Percentiles rank a stretch among this genome's conserved stretches.
Evolutionary conservation across 2,113 vertebrate species (phyloP).

Genomic region (Sardina pilchardus): DNA sequence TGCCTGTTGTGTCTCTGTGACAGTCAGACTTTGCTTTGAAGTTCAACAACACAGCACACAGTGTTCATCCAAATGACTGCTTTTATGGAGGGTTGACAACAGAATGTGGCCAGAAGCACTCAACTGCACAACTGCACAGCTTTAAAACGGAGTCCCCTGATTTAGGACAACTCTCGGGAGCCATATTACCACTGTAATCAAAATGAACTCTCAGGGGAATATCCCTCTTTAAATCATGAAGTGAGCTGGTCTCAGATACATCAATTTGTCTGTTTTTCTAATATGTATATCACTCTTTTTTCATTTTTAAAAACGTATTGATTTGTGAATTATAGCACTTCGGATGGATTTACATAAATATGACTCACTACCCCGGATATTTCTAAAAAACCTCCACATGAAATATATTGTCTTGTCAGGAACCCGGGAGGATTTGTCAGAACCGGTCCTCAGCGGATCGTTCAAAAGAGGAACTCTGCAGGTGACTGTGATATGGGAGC

Average conservation of each 20-base stretch:
- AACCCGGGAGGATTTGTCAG: neutral
- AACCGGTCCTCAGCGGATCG: neutral
- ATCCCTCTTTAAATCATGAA: neutral
- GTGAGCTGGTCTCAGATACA: neutral
- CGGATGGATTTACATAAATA: neutral
- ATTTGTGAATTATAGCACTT: neutral
- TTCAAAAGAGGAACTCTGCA: neutral
- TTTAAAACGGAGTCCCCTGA: neutral
- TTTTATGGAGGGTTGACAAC: neutral
- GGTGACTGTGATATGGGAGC: neutral
- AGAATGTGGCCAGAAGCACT: neutral
- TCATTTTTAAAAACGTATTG: neutral
- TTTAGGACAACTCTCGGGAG: neutral
- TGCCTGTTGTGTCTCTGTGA: constrained; percentile 5
- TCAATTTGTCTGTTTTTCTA: neutral
- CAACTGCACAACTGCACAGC: neutral
- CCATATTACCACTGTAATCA: neutral
- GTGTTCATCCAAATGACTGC: neutral
- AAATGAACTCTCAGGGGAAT: neutral
- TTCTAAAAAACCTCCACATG: neutral
- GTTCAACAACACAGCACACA: neutral
- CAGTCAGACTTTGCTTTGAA: constrained; percentile 4
- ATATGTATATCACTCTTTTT: neutral
- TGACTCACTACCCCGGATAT: neutral
- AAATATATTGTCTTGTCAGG: neutral